A percentile compares a stretch with the other conserved stretches of the same genome.
Evolutionary conservation across 2,797 vertebrate species (phyloP).

Genomic region (Lophotriccus pileatus): DNA sequence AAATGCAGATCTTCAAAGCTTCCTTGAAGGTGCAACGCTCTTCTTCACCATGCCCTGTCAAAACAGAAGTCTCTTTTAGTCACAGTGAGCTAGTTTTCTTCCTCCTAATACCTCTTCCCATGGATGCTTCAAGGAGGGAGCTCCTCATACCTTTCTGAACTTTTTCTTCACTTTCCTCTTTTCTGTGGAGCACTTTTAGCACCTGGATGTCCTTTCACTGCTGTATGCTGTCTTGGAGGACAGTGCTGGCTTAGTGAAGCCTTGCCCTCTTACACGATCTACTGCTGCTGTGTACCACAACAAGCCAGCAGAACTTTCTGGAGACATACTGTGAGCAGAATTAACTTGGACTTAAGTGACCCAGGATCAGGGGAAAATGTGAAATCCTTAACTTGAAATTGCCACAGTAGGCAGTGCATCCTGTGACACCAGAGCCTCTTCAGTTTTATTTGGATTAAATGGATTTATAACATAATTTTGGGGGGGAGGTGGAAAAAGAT

Average conservation of each 20-base stretch:
- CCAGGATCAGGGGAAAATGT: neutral
- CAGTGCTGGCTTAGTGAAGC: neutral
- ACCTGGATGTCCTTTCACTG: neutral
- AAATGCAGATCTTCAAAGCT: neutral
- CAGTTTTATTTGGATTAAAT: neutral
- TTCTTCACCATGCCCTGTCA: neutral
- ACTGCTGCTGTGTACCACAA: neutral
- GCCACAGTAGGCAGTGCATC: neutral
- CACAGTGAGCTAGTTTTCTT: neutral
- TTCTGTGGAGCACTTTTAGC: neutral
- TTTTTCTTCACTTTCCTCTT: neutral
- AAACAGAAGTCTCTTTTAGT: neutral
- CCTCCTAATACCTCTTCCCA: neutral
- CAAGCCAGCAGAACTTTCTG: neutral
- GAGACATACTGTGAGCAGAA: neutral
- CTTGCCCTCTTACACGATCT: neutral
- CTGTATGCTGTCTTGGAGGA: neutral
- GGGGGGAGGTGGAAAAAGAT: neutral
- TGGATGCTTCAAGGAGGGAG: neutral
- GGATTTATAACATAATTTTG: neutral
- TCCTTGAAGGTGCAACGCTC: neutral
- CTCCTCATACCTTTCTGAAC: neutral
- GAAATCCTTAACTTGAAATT: neutral
- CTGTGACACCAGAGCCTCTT: neutral
- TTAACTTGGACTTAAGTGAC: neutral